Percentiles rank a stretch among this genome's conserved stretches.
phyloP scores from a whole-genome alignment of 30 jellyfish, hydroid and myxozoan genomes.

The Clytia hemisphaerica region DNA sequence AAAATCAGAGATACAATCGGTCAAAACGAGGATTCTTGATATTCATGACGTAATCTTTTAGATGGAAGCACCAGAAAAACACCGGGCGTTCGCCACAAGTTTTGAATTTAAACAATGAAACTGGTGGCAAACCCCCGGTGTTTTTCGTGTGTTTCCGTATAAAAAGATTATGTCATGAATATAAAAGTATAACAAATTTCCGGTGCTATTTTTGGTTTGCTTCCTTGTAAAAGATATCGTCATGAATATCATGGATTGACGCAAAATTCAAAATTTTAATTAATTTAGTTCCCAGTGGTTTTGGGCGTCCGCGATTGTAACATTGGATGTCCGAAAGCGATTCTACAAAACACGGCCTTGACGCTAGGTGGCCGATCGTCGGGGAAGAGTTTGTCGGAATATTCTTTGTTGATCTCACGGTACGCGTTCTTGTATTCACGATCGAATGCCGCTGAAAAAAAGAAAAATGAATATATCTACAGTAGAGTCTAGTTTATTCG shows the following conservation, averaged over 20 bases:
- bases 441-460: constrained; percentile 84
- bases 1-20: no score
- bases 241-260: neutral
- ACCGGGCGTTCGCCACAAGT: no score
- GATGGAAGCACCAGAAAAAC: no score
- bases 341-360: constrained; percentile 92
- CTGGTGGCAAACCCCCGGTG: no score
- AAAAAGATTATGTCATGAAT: no score
- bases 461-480: neutral
- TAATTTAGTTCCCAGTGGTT: neutral
- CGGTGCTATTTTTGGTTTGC: neutral
- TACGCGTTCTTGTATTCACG: constrained; percentile 89
- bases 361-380: constrained; percentile 96
- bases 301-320: constrained; percentile 89
- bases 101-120: no score
- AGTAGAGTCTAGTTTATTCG: no score
- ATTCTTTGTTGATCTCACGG: constrained; percentile 44
- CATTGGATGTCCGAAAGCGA: constrained; percentile 93
- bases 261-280: neutral
- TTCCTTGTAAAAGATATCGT: neutral
- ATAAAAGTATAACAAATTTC: no score
- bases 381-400: constrained; percentile 65
- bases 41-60: no score
- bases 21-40: no score
- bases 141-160: no score